Conservation (phyloP, 2,888 invertebrate species). For the Erebia aethiops region DNA sequence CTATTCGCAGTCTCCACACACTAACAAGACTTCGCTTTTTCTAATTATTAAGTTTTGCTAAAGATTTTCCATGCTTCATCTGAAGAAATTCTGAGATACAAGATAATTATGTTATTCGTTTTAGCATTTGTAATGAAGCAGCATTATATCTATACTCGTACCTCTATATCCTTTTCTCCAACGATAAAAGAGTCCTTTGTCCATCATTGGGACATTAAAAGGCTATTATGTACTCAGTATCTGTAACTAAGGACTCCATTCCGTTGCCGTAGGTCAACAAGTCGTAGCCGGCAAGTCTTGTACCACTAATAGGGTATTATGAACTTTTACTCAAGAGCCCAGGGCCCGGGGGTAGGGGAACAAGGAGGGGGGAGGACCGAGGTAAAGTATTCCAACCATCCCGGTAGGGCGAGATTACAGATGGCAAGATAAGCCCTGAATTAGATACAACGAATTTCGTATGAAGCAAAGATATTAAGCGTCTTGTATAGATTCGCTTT, state of each 20-base stretch:
- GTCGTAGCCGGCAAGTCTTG: constrained; percentile 60
- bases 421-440: constrained; percentile 81
- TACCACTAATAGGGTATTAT: constrained; percentile 80
- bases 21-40: too few species aligned
- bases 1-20: too few species aligned
- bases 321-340: constrained; percentile 71
- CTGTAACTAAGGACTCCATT: constrained; percentile 36
- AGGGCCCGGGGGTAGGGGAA: constrained; percentile 49
- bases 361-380: constrained; percentile 42
- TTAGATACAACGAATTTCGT: constrained; percentile 81
- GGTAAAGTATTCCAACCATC: constrained; percentile 68
- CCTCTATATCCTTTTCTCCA: background rate
- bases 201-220: constrained; percentile 8
- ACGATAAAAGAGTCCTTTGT: constrained; percentile 1
- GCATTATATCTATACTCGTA: too few species aligned
- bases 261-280: constrained; percentile 45
- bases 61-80: too few species aligned
- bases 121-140: too few species aligned
- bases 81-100: too few species aligned
- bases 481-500: constrained; percentile 65
- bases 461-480: constrained; percentile 77
- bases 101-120: too few species aligned
- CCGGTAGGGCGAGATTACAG: constrained; percentile 73
- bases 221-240: constrained; percentile 9
- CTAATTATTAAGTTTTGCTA: too few species aligned